A percentile compares a stretch with the other conserved stretches of the same genome.
These are phyloP conservation scores for Ceriagrion tenellum DNA, from an alignment of 2,888 invertebrate genomes.

Conservation along the genomic window DNA sequence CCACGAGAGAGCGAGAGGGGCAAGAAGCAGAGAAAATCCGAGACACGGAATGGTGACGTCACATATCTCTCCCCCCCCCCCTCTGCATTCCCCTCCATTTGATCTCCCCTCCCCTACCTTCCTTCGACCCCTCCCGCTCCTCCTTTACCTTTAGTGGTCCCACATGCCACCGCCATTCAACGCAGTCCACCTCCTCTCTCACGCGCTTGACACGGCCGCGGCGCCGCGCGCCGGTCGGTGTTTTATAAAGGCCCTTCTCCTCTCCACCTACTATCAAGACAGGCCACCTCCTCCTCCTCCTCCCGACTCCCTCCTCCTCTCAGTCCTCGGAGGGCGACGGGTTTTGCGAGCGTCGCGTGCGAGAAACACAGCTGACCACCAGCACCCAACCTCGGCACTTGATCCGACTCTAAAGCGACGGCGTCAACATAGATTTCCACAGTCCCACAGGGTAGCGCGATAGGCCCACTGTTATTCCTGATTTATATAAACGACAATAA, in stretches of 20 bases:
- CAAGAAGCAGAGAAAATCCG: constrained; percentile 37
- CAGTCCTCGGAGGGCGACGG: too few relatives aligned
- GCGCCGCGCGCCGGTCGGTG: neutral
- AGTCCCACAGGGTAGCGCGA: too few relatives aligned
- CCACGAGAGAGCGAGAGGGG: neutral
- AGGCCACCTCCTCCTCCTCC: neutral
- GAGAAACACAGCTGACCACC: too few relatives aligned
- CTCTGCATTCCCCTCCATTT: neutral
- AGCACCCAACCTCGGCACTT: too few relatives aligned
- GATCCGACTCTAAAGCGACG: too few relatives aligned
- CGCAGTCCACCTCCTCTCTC: neutral
- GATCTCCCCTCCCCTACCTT: neutral
- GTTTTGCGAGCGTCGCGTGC: too few relatives aligned
- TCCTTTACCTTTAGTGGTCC: neutral
- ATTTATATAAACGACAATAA: too few relatives aligned
- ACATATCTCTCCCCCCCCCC: neutral
- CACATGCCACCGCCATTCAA: neutral
- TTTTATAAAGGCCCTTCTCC: neutral
- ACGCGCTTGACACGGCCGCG: neutral
- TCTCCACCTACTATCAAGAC: neutral
- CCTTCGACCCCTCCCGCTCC: neutral
- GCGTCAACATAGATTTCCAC: too few relatives aligned
- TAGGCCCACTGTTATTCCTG: too few relatives aligned
- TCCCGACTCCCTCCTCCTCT: neutral
- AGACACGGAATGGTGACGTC: constrained; percentile 63